A percentile compares a stretch with the other conserved stretches of the same genome.
Conservation (phyloP, 1,140 invertebrate species). For the Drosophila nannoptera region DNA sequence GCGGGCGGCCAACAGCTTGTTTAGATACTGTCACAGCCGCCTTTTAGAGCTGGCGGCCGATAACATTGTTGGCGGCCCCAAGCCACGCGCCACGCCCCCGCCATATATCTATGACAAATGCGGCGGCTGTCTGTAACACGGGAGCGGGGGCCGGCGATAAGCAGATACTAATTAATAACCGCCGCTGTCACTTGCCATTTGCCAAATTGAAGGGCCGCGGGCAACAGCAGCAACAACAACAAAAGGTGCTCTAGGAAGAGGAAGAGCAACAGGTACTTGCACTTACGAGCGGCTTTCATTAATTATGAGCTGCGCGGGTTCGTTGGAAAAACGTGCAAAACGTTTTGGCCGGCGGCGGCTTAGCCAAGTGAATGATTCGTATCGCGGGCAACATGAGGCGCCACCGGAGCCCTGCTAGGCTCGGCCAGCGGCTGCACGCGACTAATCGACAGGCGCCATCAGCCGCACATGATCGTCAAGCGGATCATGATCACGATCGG, state of each 20-base stretch:
- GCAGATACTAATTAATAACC: conserved; percentile 75
- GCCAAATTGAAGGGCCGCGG: conserved; percentile 52
- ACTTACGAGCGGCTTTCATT: conserved; percentile 63
- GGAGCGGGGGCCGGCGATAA: conserved; percentile 60
- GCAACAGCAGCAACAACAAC: conserved; percentile 32
- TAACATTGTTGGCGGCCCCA: conserved; percentile 51
- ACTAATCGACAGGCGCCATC: conserved; percentile 69
- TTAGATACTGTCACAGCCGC: conserved; percentile 63
- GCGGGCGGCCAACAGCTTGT: conserved; percentile 3
- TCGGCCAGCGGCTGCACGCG: conserved; percentile 55
- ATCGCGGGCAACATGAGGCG: conserved; percentile 60
- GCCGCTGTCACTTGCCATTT: conserved; percentile 60
- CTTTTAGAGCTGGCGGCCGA: conserved; percentile 43
- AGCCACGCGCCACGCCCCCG: conserved; percentile 47
- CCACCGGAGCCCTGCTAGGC: conserved; percentile 31
- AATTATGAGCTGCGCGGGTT: conserved; percentile 69
- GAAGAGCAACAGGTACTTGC: conserved; percentile 21
- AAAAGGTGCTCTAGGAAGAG: conserved; percentile 3
- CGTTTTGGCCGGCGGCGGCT: conserved; percentile 54
- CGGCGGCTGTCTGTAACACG: conserved; percentile 24
- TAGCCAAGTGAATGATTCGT: conserved; percentile 72
- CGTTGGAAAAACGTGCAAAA: conserved; percentile 77
- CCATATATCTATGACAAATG: conserved; percentile 74
- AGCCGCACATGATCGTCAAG: conserved; percentile 29
- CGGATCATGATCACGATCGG: conserved; percentile 31